Base-by-base conservation (phyloP, 2,113 vertebrate genomes). In the Heliornis fulica region DNA sequence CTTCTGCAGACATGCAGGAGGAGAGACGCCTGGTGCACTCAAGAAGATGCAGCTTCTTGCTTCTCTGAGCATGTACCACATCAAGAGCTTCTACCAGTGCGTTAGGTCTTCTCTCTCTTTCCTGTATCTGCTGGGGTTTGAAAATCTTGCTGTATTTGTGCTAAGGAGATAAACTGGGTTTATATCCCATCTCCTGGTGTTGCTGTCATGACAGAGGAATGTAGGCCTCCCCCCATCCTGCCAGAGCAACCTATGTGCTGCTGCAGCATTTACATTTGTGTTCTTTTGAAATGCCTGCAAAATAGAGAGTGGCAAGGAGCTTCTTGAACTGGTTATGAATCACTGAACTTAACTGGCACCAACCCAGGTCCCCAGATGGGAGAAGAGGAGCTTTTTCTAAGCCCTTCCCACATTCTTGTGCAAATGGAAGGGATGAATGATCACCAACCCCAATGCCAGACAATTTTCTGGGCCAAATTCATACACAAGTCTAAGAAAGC, bases 351-450 rank as follows among this genome's bases (percentile, higher is more conserved):
- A 92, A 83, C 88, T 96, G 95, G 96, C 96, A 84, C 59, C 22
- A 32, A 79, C 83, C 94, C 92, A 95, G 92, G 79, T 77, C 60
- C 92, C 96, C 88, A 96, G 65, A 96, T 92, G 93, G 90, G 72
- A 90, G 85, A 90, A 94, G 65, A 93, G 46, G 48, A 92, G 53
- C 22, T 94, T 94, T 96, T 84, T 41, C 72, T 84, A 93, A 92
- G 92, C 94, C 86, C 69, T 90, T 95, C 95, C 83, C 92, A 92
- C 92, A 96, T 96, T 97, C 92, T 86, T 96, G 72, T 94, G 88
- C 83, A 95, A 96, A 95, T 94, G 93, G 72, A 78, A 95, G 76
- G 88, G 83, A 94, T 95, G 95, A 96, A 83, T 96, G 94, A 96
- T 96, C 86, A 79, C 92, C 50, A 65, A 78, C 31, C 36, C 53